Evolutionary conservation across 2,797 vertebrate species (phyloP).

Genomic region (Xyrichtys novacula): DNA sequence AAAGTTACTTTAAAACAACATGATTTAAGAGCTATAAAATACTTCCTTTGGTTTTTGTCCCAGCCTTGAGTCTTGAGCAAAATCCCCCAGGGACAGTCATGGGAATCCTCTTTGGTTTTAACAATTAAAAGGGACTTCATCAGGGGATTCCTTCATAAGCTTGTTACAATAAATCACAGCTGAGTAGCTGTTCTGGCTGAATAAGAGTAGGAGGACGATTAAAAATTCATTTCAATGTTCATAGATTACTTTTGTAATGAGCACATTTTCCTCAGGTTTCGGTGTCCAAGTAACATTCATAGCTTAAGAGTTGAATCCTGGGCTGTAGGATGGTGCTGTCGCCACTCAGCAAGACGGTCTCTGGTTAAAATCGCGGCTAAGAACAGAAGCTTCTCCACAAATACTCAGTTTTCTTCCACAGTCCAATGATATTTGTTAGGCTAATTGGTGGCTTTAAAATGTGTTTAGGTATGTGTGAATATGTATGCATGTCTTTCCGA

Average conservation of each 20-base stretch:
- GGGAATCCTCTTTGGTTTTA: constrained; percentile 30
- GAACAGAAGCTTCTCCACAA: too few species aligned
- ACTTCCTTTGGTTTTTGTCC: constrained; percentile 1
- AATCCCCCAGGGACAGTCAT: constrained; percentile 40
- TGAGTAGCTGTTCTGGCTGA: constrained; percentile 13
- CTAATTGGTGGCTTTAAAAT: too few species aligned
- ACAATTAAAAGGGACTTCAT: constrained; percentile 40
- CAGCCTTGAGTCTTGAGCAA: constrained; percentile 17
- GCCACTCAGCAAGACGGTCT: too few species aligned
- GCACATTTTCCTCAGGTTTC: neutral
- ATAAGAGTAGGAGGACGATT: constrained; percentile 12
- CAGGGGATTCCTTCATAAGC: constrained; percentile 47
- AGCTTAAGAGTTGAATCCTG: neutral
- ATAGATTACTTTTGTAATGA: neutral
- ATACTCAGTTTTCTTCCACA: too few species aligned
- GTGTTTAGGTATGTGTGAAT: too few species aligned
- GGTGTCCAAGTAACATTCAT: neutral
- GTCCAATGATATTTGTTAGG: too few species aligned
- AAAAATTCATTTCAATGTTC: constrained; percentile 4
- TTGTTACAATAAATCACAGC: constrained; percentile 11
- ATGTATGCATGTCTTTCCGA: too few species aligned
- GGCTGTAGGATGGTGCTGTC: too few species aligned
- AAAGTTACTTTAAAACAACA: constrained; percentile 9
- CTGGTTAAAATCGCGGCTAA: too few species aligned
- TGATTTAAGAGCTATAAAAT: neutral